Base-by-base conservation (phyloP, 2,888 invertebrate genomes). In the Ethmia dodecea region DNA sequence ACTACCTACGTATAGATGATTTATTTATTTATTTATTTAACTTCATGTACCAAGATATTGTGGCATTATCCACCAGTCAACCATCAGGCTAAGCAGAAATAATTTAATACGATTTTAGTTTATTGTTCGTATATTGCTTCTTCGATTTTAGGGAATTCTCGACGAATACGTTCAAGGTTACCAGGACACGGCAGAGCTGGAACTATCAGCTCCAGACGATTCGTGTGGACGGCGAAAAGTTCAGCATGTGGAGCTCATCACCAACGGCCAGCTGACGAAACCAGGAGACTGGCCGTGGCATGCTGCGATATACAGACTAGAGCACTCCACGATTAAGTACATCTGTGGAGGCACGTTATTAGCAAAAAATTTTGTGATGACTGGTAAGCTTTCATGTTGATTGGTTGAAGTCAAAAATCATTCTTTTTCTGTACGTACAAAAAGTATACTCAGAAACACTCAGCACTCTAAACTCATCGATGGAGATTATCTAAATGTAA, bases 271-370 rank as follows among this genome's bases (percentile, higher is more conserved):
- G 5, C 45, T 56, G 0, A 67, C 74, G 0, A 66, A 70, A 26
- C 61, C 71, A 3, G 79, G 79, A 1, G 76, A 79, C 39, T 81
- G 76, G 77, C 79, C 80, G 0, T 81, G 80, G 79, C 81, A 80
- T 45, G 62, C 51, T 0, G 80, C 78, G 0, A 36, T 81, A 13
- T 72, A 68, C 22, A 60, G 54, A 28, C 30, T 63, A 0, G 49
- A 60, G 2, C 47, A 52, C 5, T 28, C 43, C 0, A 38, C 37
- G 0, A 47, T 67, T 3, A 60, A 50, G 13, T 78, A 75, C 26
- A 70, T 65, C 4, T 80, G 79, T 40, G 79, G 79, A 2, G 79
- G 79, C 2, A 75, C 71, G 3, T 38, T 81, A 24, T 37, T 80
- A 1, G 63, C 69, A 0, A 63, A 61, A 22, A 57, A 47, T 22